Evolutionary conservation across 2,113 vertebrate genomes (phyloP), one percentile per base, ranked within the genome.

Genomic region (Melanerpes formicivorus): DNA sequence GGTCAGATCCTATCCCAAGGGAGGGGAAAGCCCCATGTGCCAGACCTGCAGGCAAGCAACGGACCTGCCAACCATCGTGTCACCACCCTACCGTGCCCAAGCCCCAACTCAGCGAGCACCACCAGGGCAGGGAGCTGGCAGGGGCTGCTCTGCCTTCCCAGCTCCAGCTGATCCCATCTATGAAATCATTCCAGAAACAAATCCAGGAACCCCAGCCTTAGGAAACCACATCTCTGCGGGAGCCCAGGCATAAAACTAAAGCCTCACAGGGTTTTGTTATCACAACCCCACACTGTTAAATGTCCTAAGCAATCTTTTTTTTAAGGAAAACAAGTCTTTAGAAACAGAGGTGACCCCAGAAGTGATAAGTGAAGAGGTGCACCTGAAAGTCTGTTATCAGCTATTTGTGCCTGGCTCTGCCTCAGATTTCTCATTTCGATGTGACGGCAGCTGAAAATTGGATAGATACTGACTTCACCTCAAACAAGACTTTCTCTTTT

Each of bases 371-470:
- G 88, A 95, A 95, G 95, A 96, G 96, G 95, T 95, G 97, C 97
- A 97, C 97, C 97, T 97, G 97, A 88, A 97, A 95, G 88, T 83
- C 95, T 94, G 96, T 98, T 98, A 98, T 98, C 98, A 97, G 97
- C 97, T 90, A 94, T 95, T 95, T 86, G 66, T 94, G 97, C 96
- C 96, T 95, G 93, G 95, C 96, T 78, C 82, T 96, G 95, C 97
- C 95, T 95, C 97, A 96, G 97, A 98, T 98, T 98, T 98, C 97
- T 98, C 97, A 98, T 98, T 98, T 97, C 87, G 97, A 98, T 98
- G 97, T 96, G 96, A 97, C 94, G 95, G 96, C 96, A 64, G 48
- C 77, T 96, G 97, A 95, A 98, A 98, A 98, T 98, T 98, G 98
- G 97, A 98, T 97, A 97, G 97, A 97, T 91, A 97, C 94, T n/a